phyloP scores from a whole-genome alignment of 23 tunicate species.

The Ascidia mentula region DNA sequence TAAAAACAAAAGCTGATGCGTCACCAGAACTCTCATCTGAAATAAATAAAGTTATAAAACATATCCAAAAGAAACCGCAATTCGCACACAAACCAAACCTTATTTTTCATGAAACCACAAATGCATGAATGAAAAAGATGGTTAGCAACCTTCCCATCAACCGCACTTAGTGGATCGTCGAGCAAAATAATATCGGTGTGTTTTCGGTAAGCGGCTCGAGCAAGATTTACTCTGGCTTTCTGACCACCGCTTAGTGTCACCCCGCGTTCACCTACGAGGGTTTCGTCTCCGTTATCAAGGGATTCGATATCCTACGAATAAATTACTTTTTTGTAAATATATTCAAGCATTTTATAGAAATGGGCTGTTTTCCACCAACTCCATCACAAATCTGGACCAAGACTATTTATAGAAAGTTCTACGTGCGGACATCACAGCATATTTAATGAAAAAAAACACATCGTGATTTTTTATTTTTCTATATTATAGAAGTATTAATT shows the following conservation, averaged over 20 bases:
- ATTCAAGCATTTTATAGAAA: too few relatives aligned
- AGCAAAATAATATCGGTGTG: conserved; percentile 51
- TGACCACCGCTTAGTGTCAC: conserved; percentile 94
- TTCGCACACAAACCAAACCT: conserved; percentile 15
- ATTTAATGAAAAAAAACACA: too few relatives aligned
- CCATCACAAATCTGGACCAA: too few relatives aligned
- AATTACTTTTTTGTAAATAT: too few relatives aligned
- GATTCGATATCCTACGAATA: not conserved
- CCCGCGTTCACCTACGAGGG: conserved; percentile 76
- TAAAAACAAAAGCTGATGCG: conserved; percentile 83
- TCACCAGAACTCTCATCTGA: conserved; percentile 79
- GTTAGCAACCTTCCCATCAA: conserved; percentile 77
- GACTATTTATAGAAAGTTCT: too few relatives aligned
- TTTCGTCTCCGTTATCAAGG: conserved; percentile 52
- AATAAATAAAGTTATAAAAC: not conserved
- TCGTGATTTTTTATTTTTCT: too few relatives aligned
- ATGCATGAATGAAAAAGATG: conserved; percentile 69
- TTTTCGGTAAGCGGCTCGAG: conserved; percentile 71
- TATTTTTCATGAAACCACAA: conserved; percentile 58
- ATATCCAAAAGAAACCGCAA: not conserved
- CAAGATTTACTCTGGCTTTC: conserved; percentile 88
- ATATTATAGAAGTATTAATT: too few relatives aligned
- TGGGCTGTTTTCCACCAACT: too few relatives aligned
- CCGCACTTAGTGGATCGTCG: conserved; percentile 96
- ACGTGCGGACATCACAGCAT: too few relatives aligned